Percentiles rank a stretch among this genome's conserved stretches.
These are phyloP conservation scores for human DNA, from an alignment of 2,113 vertebrate genomes.

Conservation along the genomic window DNA sequence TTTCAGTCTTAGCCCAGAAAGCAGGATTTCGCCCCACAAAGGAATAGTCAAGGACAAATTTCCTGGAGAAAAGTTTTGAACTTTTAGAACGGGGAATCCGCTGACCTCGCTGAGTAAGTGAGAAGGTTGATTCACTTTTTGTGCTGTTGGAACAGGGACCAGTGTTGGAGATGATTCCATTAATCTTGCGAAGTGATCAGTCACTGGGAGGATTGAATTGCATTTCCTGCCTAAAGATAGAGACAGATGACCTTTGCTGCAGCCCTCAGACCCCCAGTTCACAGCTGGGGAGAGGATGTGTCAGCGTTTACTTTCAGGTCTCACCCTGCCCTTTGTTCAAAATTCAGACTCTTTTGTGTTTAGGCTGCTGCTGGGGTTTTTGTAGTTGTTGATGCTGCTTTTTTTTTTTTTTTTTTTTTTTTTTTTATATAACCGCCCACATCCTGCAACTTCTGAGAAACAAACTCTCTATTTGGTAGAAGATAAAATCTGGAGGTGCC, in stretches of 20 bases:
- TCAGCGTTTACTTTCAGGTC: constrained; percentile 66
- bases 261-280: constrained; percentile 67
- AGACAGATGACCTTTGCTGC: constrained; percentile 68
- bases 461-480: constrained; percentile 50
- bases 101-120: constrained; percentile 13
- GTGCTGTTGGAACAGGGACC: constrained; percentile 61
- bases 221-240: constrained; percentile 75
- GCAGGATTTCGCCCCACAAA: neutral
- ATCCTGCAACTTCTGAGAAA: constrained; percentile 69
- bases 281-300: constrained; percentile 77
- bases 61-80: constrained; percentile 36
- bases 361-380: constrained; percentile 30
- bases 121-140: constrained; percentile 42
- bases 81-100: constrained; percentile 39
- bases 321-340: constrained; percentile 73
- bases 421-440: constrained; percentile 54
- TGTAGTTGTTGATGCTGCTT: constrained; percentile 46
- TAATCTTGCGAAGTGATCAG: constrained; percentile 71
- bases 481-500: constrained; percentile 62
- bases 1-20: neutral
- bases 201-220: constrained; percentile 73
- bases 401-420: neutral
- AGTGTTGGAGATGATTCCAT: constrained; percentile 31
- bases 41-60: neutral
- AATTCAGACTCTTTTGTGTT: constrained; percentile 61